A percentile compares a stretch with the other conserved stretches of the same genome.
Conservation (phyloP, 2,888 invertebrate species). For the Balanococcus diminutus region DNA sequence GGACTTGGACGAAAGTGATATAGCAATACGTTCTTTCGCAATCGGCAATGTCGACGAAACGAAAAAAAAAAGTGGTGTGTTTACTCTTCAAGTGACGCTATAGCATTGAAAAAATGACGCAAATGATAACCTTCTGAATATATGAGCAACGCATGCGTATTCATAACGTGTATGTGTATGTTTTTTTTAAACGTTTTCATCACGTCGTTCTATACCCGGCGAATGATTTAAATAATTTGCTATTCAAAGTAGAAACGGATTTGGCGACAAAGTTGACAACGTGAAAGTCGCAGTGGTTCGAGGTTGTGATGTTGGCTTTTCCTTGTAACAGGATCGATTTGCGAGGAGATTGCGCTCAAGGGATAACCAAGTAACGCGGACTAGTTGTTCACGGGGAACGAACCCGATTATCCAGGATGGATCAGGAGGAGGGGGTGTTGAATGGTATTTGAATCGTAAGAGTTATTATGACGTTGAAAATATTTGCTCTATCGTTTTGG, state of each 20-base stretch:
- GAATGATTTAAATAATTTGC: conserved; percentile 28
- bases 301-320: not conserved
- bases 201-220: not conserved
- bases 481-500: too few relatives aligned
- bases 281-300: not conserved
- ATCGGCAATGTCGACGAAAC: conserved; percentile 47
- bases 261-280: not conserved
- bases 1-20: conserved; percentile 50
- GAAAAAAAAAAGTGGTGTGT: conserved; percentile 39
- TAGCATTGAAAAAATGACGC: conserved; percentile 45
- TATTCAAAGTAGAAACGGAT: not conserved
- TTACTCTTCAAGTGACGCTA: conserved; percentile 48
- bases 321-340: not conserved
- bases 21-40: conserved; percentile 37
- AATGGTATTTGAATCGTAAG: not conserved
- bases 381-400: not conserved
- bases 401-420: not conserved
- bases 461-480: too few relatives aligned
- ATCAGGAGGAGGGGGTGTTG: not conserved
- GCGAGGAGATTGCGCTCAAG: not conserved
- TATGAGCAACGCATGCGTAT: conserved; percentile 44
- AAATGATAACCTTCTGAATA: conserved; percentile 48
- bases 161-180: not conserved
- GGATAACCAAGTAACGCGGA: too few relatives aligned
- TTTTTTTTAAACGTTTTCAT: conserved; percentile 12